Evolutionary conservation across 2,797 vertebrate genomes (phyloP).

Genomic region (Dicrostonyx torquatus): DNA sequence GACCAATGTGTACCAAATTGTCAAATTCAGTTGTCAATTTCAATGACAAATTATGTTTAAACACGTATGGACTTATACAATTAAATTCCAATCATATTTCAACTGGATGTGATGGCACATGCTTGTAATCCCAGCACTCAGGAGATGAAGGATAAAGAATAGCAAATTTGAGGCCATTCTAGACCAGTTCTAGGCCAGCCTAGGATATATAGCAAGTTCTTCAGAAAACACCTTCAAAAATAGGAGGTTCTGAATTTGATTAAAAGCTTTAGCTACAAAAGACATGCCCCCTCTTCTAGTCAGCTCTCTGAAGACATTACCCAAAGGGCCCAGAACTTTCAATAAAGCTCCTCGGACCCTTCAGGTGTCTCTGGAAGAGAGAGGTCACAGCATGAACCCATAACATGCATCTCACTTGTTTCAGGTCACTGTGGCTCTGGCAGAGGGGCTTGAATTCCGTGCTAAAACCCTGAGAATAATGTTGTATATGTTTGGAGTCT

Average conservation of each 20-base stretch:
- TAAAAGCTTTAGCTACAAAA: conserved; percentile 7
- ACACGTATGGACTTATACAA: background rate
- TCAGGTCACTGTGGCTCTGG: background rate
- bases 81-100: background rate
- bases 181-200: background rate
- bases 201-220: background rate
- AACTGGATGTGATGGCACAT: background rate
- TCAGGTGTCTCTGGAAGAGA: background rate
- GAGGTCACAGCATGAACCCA: background rate
- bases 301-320: background rate
- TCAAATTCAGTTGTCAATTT: conserved; percentile 44
- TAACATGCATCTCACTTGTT: background rate
- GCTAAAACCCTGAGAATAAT: conserved; percentile 52
- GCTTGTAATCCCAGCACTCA: background rate
- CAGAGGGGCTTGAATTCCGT: background rate
- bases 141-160: background rate
- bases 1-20: background rate
- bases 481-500: conserved; percentile 65
- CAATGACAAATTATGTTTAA: conserved; percentile 12
- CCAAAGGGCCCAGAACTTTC: background rate
- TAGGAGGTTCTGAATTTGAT: background rate
- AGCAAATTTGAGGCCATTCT: background rate
- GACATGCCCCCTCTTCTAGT: background rate
- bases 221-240: background rate
- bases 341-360: background rate